Evolutionary conservation across 2,888 invertebrate genomes (phyloP).

Genomic region (Aelia acuminata): DNA sequence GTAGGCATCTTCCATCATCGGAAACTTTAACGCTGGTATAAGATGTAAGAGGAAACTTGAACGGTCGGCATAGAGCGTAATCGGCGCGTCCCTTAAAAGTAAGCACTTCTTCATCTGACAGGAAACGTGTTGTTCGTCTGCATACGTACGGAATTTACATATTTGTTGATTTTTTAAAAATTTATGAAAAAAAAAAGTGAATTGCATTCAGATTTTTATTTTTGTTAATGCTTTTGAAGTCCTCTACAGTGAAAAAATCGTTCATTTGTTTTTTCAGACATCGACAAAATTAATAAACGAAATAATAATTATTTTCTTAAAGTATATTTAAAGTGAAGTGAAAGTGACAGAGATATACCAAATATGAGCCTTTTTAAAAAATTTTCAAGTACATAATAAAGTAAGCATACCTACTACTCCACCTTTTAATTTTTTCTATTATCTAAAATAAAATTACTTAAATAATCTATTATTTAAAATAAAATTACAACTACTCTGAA

Average conservation of each 20-base stretch:
- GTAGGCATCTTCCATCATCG: slow-evolving; percentile 11
- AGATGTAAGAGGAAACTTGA: slow-evolving; percentile 10
- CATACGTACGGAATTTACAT: neutral
- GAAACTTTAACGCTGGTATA: slow-evolving; percentile 39
- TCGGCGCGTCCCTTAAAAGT: neutral
- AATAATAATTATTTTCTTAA: neutral
- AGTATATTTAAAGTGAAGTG: neutral
- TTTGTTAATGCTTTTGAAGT: neutral
- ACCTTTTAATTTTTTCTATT: too few species aligned
- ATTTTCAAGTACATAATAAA: neutral
- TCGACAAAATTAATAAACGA: neutral
- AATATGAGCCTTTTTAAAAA: too few species aligned
- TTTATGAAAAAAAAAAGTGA: neutral
- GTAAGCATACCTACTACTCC: too few species aligned
- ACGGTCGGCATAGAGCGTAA: neutral
- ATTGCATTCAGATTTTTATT: neutral
- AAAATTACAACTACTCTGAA: too few species aligned
- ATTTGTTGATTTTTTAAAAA: neutral
- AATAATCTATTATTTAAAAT: too few species aligned
- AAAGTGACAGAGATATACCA: neutral
- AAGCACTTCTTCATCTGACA: neutral
- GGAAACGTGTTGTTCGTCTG: neutral
- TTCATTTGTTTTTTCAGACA: neutral
- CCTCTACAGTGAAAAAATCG: neutral
- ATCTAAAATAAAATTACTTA: too few species aligned